Conservation (phyloP, 2,888 invertebrate genomes). For the Idaea dimidiata region DNA sequence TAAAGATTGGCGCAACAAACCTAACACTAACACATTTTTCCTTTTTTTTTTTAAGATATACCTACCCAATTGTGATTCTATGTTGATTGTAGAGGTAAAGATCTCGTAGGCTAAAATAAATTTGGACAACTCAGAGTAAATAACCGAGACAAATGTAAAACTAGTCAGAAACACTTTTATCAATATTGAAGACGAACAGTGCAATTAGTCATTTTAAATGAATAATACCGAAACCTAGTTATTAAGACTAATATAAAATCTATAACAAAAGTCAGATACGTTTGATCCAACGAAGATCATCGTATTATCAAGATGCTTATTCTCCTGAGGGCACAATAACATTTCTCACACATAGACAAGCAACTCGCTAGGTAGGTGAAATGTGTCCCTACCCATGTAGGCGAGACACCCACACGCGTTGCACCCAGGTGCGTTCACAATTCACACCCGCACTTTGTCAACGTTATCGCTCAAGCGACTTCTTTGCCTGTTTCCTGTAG, state of each 20-base stretch:
- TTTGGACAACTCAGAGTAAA: background rate
- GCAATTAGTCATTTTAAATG: too few relatives aligned
- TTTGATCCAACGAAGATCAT: background rate
- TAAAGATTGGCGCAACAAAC: too few relatives aligned
- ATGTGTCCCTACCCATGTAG: constrained; percentile 41
- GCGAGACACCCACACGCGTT: constrained; percentile 58
- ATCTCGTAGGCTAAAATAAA: background rate
- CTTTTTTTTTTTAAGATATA: too few relatives aligned
- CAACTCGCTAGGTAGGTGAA: background rate
- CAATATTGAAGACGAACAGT: background rate
- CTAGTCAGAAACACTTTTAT: background rate
- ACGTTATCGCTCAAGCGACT: constrained; percentile 19
- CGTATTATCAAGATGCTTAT: background rate
- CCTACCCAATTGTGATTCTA: too few relatives aligned
- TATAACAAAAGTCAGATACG: background rate
- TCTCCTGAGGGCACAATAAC: constrained; percentile 5
- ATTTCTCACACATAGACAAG: constrained; percentile 7
- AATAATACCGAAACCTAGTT: too few relatives aligned
- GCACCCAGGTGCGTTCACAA: constrained; percentile 61
- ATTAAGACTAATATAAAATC: too few relatives aligned
- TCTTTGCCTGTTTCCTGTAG: constrained; percentile 21
- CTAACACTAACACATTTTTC: too few relatives aligned
- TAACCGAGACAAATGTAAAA: background rate
- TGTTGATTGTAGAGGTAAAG: background rate
- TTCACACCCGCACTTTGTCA: constrained; percentile 6